These are phyloP conservation scores for Parazoanthus atlanticus DNA, from an alignment of 92 coral and sea anemone genomes.

Conservation along the genomic window DNA sequence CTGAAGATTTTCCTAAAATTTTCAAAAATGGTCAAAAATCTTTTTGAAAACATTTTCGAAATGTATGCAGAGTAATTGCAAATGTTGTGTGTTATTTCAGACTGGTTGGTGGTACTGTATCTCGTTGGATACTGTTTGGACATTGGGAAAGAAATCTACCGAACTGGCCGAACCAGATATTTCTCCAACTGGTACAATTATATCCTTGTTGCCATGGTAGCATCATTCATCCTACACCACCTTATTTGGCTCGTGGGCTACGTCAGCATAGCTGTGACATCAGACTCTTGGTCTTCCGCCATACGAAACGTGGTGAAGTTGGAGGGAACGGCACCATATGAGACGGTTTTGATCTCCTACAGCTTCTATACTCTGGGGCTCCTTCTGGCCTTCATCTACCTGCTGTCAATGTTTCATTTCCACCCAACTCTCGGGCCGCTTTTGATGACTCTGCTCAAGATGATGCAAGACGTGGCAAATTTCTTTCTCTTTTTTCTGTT, in stretches of 20 bases:
- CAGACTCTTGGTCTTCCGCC: constrained; percentile 11
- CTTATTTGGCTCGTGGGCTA: constrained; percentile 47
- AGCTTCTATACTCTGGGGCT: constrained; percentile 47
- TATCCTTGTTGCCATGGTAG: constrained; percentile 38
- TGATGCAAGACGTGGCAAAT: constrained; percentile 53
- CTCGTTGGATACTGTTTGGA: constrained; percentile 50
- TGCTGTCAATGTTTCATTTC: constrained; percentile 41
- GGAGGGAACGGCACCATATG: constrained; percentile 23
- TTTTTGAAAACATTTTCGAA: no score
- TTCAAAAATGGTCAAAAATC: neutral
- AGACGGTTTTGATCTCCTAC: constrained; percentile 42
- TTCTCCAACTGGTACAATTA: constrained; percentile 48
- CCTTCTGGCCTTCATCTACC: constrained; percentile 42
- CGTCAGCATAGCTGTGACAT: neutral
- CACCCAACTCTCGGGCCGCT: constrained; percentile 51
- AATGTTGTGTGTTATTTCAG: neutral
- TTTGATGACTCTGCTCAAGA: constrained; percentile 44
- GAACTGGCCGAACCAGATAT: constrained; percentile 38
- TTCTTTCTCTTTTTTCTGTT: constrained; percentile 47
- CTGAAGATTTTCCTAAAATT: neutral
- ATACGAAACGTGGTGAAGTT: constrained; percentile 20
- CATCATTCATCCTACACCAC: constrained; percentile 40
- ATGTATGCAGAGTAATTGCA: no score
- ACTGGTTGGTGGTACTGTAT: constrained; percentile 44
- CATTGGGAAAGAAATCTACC: constrained; percentile 46